Percentiles rank a stretch among this genome's conserved stretches.
Evolutionary conservation across 2,113 vertebrate species (phyloP).

Genomic region (Hippocampus barbouri): DNA sequence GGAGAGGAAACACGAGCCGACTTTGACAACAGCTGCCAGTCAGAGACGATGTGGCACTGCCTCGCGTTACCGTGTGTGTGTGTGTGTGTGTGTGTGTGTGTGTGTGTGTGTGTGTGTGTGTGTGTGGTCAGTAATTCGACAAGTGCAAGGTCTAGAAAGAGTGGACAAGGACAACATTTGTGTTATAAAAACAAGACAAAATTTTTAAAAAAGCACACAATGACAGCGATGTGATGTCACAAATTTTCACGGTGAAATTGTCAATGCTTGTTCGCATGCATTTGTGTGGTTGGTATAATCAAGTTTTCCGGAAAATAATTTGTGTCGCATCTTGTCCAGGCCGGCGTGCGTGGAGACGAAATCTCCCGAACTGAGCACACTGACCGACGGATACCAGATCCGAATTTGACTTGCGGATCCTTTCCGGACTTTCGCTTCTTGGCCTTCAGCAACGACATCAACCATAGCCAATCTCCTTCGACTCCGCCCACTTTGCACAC

Average conservation of each 20-base stretch:
- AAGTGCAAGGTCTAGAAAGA: background rate
- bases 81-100: background rate
- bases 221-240: no score
- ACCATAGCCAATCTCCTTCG: background rate
- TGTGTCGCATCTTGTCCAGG: slow-evolving; percentile 58
- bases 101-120: no score
- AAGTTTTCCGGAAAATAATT: background rate
- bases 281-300: background rate
- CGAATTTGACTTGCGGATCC: slow-evolving; percentile 75
- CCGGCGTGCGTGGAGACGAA: slow-evolving; percentile 84
- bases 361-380: slow-evolving; percentile 79
- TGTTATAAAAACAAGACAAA: no score
- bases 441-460: background rate
- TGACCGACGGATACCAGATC: slow-evolving; percentile 93
- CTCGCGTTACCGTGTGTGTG: slow-evolving; percentile 1
- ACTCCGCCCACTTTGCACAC: background rate
- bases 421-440: background rate
- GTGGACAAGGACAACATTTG: no score
- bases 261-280: background rate
- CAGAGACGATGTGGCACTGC: slow-evolving; percentile 13
- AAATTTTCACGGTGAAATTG: background rate
- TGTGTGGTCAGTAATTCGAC: background rate
- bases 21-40: slow-evolving; percentile 48
- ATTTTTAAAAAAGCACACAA: no score
- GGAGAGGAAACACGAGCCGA: slow-evolving; percentile 51